Conservation (phyloP, 2,888 invertebrate genomes). For the Chironomus tentans region DNA sequence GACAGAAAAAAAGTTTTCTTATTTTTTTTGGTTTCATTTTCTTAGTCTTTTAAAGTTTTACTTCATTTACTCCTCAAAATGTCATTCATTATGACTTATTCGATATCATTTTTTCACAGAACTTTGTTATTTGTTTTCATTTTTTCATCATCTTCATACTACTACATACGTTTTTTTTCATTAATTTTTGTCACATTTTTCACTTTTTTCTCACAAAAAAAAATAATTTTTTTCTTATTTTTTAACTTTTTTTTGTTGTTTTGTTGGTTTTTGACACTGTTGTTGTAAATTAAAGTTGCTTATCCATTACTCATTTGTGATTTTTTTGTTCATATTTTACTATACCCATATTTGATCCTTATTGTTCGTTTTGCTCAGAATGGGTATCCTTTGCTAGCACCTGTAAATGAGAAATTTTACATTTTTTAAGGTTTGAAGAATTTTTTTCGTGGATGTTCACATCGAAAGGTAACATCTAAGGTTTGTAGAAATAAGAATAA, state of each 20-base stretch:
- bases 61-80: not conserved
- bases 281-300: not conserved
- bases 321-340: slow-evolving; percentile 1
- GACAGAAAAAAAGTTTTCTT: not conserved
- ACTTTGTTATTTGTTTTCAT: not conserved
- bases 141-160: not conserved
- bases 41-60: too few species aligned
- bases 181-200: not conserved
- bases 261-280: not conserved
- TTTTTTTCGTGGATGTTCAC: too few species aligned
- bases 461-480: too few species aligned
- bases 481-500: too few species aligned
- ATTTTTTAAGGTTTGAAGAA: not conserved
- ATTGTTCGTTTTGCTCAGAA: not conserved
- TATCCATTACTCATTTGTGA: slow-evolving; percentile 3
- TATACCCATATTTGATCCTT: slow-evolving; percentile 23
- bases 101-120: too few species aligned
- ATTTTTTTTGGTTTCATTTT: not conserved
- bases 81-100: not conserved
- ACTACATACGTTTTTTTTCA: not conserved
- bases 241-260: not conserved
- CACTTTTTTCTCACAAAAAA: slow-evolving; percentile 2
- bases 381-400: slow-evolving; percentile 24
- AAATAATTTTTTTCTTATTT: not conserved
- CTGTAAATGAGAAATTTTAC: slow-evolving; percentile 11